Conservation (phyloP, 2,888 invertebrate species). For the Eremobia ochroleuca region DNA sequence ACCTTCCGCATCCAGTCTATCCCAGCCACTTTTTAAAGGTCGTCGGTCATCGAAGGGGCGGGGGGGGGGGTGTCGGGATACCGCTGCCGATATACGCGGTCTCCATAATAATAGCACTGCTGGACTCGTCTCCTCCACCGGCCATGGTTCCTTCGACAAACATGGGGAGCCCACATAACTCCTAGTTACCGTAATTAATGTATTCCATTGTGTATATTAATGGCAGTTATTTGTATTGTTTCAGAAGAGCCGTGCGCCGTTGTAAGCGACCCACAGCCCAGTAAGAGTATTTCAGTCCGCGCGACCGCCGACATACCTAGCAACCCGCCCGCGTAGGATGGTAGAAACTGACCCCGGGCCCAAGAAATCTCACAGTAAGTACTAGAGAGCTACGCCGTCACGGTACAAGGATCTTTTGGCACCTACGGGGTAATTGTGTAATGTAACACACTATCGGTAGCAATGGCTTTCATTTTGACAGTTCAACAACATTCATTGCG, state of each 20-base stretch:
- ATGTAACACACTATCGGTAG: not conserved
- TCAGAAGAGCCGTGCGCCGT: slow-evolving; percentile 85
- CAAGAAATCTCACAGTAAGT: slow-evolving; percentile 94
- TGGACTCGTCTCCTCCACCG: not conserved
- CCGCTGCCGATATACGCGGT: no score
- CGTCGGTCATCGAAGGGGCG: not conserved
- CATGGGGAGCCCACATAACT: not conserved
- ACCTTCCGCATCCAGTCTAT: not conserved
- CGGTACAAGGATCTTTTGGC: not conserved
- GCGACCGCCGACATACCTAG: slow-evolving; percentile 82
- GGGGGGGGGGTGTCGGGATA: no score
- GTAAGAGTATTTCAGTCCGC: slow-evolving; percentile 77
- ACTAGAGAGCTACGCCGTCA: not conserved
- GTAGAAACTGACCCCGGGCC: slow-evolving; percentile 96
- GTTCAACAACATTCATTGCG: not conserved
- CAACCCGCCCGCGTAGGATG: slow-evolving; percentile 94
- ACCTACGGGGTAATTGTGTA: not conserved
- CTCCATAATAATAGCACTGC: no score
- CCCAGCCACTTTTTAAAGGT: not conserved
- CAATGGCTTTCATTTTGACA: not conserved
- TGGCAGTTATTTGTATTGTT: slow-evolving; percentile 69
- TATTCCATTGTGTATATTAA: slow-evolving; percentile 12
- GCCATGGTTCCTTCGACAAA: not conserved
- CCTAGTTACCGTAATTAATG: not conserved
- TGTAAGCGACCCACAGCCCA: slow-evolving; percentile 83